phyloP scores from a whole-genome alignment of 2,113 vertebrate species.

The Toxostoma redivivum region DNA sequence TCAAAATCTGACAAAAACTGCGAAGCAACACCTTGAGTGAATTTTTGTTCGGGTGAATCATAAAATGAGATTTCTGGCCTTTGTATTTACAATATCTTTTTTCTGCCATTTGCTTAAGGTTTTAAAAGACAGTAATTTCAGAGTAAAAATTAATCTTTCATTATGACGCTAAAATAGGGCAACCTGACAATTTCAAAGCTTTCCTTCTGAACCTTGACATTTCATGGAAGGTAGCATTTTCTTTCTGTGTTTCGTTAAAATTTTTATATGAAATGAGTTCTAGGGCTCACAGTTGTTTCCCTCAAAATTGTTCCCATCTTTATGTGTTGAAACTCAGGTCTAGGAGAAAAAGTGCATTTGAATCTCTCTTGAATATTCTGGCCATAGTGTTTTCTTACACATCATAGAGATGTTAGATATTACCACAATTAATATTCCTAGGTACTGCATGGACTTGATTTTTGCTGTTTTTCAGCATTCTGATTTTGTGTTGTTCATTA shows the following conservation, averaged over 20 bases:
- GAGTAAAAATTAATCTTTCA: not conserved
- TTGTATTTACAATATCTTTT: not conserved
- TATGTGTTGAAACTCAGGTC: not conserved
- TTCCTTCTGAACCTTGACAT: not conserved
- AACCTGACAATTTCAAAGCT: not conserved
- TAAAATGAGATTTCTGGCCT: not conserved
- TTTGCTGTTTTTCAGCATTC: not conserved
- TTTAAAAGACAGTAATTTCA: not conserved
- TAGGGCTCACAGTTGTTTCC: not conserved
- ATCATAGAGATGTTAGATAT: not conserved
- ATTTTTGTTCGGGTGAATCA: not conserved
- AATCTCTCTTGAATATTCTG: not conserved
- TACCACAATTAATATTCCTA: not conserved
- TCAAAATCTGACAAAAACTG: not conserved
- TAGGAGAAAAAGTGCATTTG: not conserved
- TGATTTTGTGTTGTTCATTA: not conserved
- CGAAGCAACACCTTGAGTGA: not conserved
- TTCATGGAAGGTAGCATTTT: not conserved
- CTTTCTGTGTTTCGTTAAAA: not conserved
- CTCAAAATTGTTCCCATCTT: not conserved
- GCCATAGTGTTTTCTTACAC: not conserved
- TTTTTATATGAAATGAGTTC: not conserved
- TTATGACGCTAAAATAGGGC: not conserved
- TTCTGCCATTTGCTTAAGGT: not conserved
- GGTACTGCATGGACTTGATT: not conserved